phyloP scores from a whole-genome alignment of 1,140 invertebrate genomes.

The Sipha flava region DNA sequence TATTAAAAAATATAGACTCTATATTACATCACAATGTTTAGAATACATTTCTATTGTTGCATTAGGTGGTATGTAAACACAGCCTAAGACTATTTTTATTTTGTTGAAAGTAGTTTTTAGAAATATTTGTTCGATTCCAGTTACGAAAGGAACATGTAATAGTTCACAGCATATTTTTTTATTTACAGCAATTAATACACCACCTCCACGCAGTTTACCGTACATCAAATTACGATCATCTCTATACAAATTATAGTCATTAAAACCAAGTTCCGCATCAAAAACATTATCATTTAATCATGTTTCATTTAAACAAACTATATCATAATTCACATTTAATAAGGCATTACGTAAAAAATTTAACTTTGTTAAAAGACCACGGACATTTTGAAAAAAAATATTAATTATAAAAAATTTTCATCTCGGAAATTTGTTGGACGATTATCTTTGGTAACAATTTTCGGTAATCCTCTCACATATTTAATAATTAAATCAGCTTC shows the following conservation, averaged over 20 bases:
- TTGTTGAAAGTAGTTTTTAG: too few species aligned
- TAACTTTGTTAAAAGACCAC: background rate
- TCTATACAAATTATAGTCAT: background rate
- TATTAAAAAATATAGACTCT: too few species aligned
- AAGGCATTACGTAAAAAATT: background rate
- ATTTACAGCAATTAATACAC: background rate
- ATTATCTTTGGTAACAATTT: background rate
- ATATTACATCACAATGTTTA: too few species aligned
- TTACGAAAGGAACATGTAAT: too few species aligned
- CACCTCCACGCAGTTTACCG: background rate
- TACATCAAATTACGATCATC: background rate
- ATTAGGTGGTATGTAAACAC: too few species aligned
- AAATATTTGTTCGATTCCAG: too few species aligned
- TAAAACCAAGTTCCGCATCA: background rate
- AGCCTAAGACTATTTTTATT: too few species aligned
- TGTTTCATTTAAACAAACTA: background rate
- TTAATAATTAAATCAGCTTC: background rate
- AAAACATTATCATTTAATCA: background rate
- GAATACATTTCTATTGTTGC: too few species aligned
- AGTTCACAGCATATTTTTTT: too few species aligned
- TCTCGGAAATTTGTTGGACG: background rate
- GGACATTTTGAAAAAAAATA: background rate
- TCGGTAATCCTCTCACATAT: background rate
- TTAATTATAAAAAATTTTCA: background rate
- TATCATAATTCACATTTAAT: background rate